These are phyloP conservation scores for Chelonoidis abingdonii DNA, from an alignment of 2,113 vertebrate species.

Conservation along the genomic window DNA sequence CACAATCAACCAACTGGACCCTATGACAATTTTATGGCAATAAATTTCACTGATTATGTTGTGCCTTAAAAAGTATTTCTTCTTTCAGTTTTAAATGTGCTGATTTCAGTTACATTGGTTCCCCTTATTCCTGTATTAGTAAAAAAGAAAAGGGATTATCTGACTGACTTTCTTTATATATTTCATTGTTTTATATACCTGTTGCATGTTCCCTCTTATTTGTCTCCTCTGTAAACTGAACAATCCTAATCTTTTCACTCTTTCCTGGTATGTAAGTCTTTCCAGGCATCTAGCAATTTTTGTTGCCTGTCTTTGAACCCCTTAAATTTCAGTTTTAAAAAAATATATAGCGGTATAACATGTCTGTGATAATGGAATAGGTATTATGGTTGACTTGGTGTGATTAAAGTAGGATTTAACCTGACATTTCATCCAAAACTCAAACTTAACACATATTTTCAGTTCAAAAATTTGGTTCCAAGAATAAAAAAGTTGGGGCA, in stretches of 20 bases:
- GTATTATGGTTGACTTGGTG: not conserved
- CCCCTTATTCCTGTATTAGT: not conserved
- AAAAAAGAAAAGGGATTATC: not conserved
- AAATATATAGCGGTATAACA: fast-evolving
- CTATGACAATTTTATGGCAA: not conserved
- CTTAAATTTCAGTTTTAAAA: not conserved
- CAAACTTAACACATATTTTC: not conserved
- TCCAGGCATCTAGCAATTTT: not conserved
- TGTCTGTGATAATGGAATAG: not conserved
- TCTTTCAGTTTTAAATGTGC: not conserved
- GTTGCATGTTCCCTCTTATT: not conserved
- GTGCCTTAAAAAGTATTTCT: conserved; percentile 6
- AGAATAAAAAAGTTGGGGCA: not conserved
- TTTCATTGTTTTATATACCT: not conserved
- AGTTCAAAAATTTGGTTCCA: not conserved
- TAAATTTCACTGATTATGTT: not conserved
- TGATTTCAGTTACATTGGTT: not conserved
- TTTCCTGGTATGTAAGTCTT: not conserved
- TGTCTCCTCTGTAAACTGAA: not conserved
- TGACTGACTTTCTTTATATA: not conserved
- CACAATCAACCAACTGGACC: not conserved
- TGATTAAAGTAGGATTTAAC: not conserved
- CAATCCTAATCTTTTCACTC: not conserved
- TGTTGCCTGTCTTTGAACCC: fast-evolving
- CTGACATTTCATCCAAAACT: not conserved